Base-by-base conservation (phyloP, 2,797 vertebrate species). In the Epinephelus coioides region DNA sequence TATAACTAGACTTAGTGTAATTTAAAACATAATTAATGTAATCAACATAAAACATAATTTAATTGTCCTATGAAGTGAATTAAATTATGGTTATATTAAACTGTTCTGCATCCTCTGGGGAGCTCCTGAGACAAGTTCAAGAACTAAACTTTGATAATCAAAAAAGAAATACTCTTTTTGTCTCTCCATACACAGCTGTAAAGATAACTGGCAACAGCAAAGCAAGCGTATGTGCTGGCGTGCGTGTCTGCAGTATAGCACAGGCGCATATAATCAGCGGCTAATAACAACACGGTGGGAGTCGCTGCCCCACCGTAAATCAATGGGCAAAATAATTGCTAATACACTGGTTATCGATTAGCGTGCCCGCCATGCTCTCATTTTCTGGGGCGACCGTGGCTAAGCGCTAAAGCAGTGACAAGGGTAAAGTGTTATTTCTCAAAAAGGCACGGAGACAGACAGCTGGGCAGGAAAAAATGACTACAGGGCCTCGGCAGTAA, bases 391-490 rank as follows among this genome's bases (percentile, higher is more conserved):
- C 56, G 76, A 81, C 96, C 94, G 96, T 95, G 95, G 97, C 97
- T 96, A 97, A 97, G 97, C 96, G 96, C 96, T 97, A 97, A 97
- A 96, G 96, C 96, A 95, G 95, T 97, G 98, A 99, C 98, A 99
- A 98, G 97, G 98, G 98, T 98, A 98, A 98, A 98, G 97, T 98
- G 97, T 97, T 97, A 97, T 98, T 98, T 98, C 98, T 98, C 96
- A 95, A 96, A 96, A 96, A 97, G 96, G 94, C 96, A 94, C 95
- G 94, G 93, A 95, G 96, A 95, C 96, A 96, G 98, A 98, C 97
- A 98, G 97, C 97, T 96, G 97, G 96, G 95, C 96, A 96, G 96
- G 94, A 92, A 96, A 83, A 97, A 96, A 97, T 95, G 96, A 97
- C 96, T 97, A 95, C 96, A 96, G 96, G 97, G 86, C 88, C 77